Conservation (phyloP, 2,888 invertebrate genomes). For the Parnassius mnemosyne region DNA sequence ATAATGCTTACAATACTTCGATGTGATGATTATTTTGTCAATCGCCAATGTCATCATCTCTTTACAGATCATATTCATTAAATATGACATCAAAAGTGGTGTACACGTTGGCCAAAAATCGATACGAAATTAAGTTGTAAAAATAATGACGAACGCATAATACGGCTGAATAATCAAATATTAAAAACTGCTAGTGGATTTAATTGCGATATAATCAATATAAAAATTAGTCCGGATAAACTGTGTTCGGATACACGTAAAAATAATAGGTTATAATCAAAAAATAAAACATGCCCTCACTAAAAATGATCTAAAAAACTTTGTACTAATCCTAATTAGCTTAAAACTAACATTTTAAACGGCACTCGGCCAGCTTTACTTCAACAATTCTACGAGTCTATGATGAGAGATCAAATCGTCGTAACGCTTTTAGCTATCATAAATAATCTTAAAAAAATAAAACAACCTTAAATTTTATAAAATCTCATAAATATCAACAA, state of each 20-base stretch:
- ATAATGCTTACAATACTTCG: constrained; percentile 43
- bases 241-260: constrained; percentile 44
- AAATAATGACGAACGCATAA: constrained; percentile 33
- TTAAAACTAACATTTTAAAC: constrained; percentile 38
- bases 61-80: constrained; percentile 60
- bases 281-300: constrained; percentile 73
- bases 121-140: constrained; percentile 33
- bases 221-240: constrained; percentile 44
- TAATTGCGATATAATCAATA: constrained; percentile 38
- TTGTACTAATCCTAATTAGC: constrained; percentile 38
- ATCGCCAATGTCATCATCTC: constrained; percentile 44
- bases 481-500: constrained; percentile 56
- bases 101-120: constrained; percentile 44
- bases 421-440: constrained; percentile 69
- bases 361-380: constrained; percentile 63
- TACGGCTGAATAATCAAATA: constrained; percentile 56
- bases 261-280: constrained; percentile 57
- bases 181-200: constrained; percentile 57
- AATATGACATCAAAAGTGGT: constrained; percentile 61
- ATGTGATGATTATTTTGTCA: constrained; percentile 54
- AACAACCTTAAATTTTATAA: constrained; percentile 48
- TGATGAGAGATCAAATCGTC: constrained; percentile 65
- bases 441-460: constrained; percentile 53
- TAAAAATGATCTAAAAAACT: constrained; percentile 46
- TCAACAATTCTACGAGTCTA: constrained; percentile 67